These are phyloP conservation scores for Notothenia rossii DNA, from an alignment of 2,113 vertebrate genomes.

Conservation along the genomic window DNA sequence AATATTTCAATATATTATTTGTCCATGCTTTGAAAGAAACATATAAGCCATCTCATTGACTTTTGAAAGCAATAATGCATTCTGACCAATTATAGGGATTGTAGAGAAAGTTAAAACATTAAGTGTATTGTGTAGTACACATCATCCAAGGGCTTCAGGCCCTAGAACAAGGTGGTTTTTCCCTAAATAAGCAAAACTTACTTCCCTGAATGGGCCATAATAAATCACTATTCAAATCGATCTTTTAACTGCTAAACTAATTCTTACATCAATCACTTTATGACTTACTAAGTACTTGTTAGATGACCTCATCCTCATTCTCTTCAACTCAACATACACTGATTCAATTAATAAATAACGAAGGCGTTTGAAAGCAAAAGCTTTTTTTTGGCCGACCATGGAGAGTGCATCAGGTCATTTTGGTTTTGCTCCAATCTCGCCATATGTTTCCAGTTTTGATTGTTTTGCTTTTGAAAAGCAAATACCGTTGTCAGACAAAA, in stretches of 20 bases:
- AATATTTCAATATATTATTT: too few relatives aligned
- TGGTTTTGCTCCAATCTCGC: constrained; percentile 54
- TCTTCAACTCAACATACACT: background rate
- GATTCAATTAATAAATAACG: constrained; percentile 35
- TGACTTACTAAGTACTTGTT: background rate
- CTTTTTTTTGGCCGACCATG: constrained; percentile 3
- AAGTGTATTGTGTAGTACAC: background rate
- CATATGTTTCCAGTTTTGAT: constrained; percentile 73
- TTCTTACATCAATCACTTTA: background rate
- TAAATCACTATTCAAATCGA: constrained; percentile 7
- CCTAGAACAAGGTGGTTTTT: background rate
- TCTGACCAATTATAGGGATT: background rate
- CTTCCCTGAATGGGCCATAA: background rate
- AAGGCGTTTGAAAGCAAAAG: constrained; percentile 40
- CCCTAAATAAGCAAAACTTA: background rate
- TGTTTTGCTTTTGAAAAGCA: constrained; percentile 62
- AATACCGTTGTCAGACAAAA: constrained; percentile 62
- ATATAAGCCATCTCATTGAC: background rate
- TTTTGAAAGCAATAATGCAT: constrained; percentile 10
- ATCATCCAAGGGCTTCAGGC: background rate
- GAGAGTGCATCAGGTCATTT: constrained; percentile 50
- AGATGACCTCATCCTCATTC: constrained; percentile 14
- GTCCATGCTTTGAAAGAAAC: too few relatives aligned
- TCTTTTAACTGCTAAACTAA: background rate
- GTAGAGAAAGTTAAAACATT: background rate